Percentiles rank a stretch among this genome's conserved stretches.
Conservation (phyloP, 1,140 invertebrate genomes). For the Yoshiicerus persimilis region DNA sequence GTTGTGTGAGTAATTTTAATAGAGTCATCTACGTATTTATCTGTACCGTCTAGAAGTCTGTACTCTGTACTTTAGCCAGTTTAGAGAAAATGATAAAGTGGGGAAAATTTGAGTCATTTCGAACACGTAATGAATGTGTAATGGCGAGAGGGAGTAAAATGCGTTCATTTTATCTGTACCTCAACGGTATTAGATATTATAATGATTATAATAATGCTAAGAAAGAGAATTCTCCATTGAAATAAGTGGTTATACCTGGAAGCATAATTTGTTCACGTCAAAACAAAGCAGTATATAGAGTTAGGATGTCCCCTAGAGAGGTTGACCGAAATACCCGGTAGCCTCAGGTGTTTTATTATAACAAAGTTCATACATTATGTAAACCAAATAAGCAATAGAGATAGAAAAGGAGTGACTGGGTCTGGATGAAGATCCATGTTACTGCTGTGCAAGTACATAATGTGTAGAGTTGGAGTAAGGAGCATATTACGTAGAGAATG, state of each 20-base stretch:
- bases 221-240: background rate
- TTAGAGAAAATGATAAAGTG: background rate
- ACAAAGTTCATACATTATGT: background rate
- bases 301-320: background rate
- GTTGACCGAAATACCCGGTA: background rate
- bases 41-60: background rate
- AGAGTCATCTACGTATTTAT: background rate
- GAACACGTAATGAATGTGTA: background rate
- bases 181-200: background rate
- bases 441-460: background rate
- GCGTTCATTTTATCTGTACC: background rate
- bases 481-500: background rate
- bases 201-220: background rate
- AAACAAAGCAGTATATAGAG: background rate
- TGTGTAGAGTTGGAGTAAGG: background rate
- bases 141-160: background rate
- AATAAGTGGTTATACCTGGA: background rate
- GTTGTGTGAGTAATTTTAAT: background rate
- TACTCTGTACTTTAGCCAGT: background rate
- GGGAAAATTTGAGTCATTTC: background rate
- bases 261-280: background rate
- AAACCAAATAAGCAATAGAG: background rate
- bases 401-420: background rate
- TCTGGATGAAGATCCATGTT: background rate
- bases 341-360: slow-evolving; percentile 5